Conservation (phyloP, 2,113 vertebrate species). For the Motacilla tschutschensis region DNA sequence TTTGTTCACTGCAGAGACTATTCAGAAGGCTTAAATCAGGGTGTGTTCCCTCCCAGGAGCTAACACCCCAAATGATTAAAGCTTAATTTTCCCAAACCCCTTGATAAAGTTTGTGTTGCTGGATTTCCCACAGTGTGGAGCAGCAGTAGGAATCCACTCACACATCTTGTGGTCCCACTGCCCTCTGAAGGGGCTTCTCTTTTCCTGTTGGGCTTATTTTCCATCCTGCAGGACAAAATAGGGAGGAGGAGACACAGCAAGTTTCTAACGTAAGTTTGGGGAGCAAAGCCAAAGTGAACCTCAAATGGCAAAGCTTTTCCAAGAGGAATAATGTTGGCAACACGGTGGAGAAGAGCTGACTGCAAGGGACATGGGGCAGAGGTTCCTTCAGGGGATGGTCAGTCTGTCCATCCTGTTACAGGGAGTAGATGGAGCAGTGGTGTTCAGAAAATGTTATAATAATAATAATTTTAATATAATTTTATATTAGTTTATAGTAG, state of each 20-base stretch:
- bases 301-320: background rate
- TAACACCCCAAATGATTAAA: background rate
- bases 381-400: background rate
- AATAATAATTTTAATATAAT: no score
- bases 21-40: background rate
- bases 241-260: background rate
- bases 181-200: background rate
- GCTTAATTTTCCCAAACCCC: background rate
- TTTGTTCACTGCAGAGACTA: background rate
- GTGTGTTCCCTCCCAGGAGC: background rate
- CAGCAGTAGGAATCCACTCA: background rate
- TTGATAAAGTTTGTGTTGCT: background rate
- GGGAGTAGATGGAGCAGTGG: background rate
- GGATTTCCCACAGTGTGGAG: background rate
- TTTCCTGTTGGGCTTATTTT: background rate
- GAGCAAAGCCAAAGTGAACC: background rate
- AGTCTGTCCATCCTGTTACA: rapidly evolving
- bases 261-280: background rate
- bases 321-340: rapidly evolving
- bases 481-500: no score
- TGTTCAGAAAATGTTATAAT: background rate
- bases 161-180: background rate
- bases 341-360: rapidly evolving
- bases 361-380: rapidly evolving
- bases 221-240: background rate